These are phyloP conservation scores for Lypha dubia DNA, from an alignment of 2,888 invertebrate genomes.

Conservation along the genomic window DNA sequence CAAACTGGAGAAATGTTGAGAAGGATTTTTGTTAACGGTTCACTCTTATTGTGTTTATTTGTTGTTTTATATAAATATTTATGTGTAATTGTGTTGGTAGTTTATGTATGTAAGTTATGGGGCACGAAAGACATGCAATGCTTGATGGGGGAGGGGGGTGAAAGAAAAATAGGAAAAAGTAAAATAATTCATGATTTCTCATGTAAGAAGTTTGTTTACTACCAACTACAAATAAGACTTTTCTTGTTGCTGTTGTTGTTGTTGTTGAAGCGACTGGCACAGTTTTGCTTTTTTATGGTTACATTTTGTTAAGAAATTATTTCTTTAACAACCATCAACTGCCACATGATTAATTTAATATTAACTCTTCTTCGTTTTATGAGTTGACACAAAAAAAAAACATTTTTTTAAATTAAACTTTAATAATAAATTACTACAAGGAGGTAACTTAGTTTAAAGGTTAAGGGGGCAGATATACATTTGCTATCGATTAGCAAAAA, in stretches of 20 bases:
- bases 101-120: constrained; percentile 34
- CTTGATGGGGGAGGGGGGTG: too few relatives aligned
- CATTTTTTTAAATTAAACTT: background rate
- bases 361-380: constrained; percentile 27
- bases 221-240: constrained; percentile 30
- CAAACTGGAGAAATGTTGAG: background rate
- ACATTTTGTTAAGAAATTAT: constrained; percentile 25
- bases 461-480: too few relatives aligned
- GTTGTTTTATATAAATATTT: constrained; percentile 34
- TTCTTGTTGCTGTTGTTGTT: constrained; percentile 13
- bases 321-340: constrained; percentile 17
- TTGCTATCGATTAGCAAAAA: too few relatives aligned
- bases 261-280: constrained; percentile 30
- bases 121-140: constrained; percentile 36
- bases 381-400: constrained; percentile 4
- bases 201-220: constrained; percentile 41
- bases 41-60: background rate
- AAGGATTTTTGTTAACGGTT: background rate
- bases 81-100: constrained; percentile 48
- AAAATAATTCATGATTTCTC: constrained; percentile 44
- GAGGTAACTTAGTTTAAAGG: background rate
- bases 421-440: constrained; percentile 11
- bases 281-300: constrained; percentile 31
- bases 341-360: constrained; percentile 47
- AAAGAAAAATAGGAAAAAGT: background rate